A percentile compares a stretch with the other conserved stretches of the same genome.
Conservation (phyloP, 2,113 vertebrate species). For the Poecile atricapillus region DNA sequence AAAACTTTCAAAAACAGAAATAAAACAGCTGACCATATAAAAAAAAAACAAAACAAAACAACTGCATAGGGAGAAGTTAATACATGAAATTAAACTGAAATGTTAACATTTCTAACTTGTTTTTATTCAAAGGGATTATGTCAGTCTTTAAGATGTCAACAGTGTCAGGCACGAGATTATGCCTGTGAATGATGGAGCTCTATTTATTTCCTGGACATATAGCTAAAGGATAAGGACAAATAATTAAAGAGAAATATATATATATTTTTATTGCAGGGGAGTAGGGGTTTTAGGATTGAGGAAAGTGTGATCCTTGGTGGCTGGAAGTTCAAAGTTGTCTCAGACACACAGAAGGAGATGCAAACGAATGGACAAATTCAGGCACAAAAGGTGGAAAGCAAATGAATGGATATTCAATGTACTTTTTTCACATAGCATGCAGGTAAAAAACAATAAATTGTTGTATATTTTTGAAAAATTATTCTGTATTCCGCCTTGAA, state of each 20-base stretch:
- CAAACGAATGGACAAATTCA: background rate
- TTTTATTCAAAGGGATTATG: background rate
- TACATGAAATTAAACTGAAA: background rate
- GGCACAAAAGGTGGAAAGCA: background rate
- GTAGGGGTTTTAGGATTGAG: fast-evolving
- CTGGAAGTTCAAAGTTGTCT: background rate
- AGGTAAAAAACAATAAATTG: background rate
- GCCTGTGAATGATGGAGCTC: background rate
- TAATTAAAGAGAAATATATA: background rate
- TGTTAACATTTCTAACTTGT: background rate
- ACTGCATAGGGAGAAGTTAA: background rate
- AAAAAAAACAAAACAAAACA: background rate
- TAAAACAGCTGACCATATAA: background rate
- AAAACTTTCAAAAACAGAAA: background rate
- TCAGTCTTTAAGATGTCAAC: background rate
- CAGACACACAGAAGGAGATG: background rate
- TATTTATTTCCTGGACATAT: background rate
- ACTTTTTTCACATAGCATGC: too few species aligned
- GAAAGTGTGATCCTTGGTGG: background rate
- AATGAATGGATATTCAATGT: fast-evolving
- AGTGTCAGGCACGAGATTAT: background rate
- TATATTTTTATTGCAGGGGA: background rate
- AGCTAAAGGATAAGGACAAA: background rate
- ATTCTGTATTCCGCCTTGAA: background rate
- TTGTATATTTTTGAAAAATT: background rate